Conservation (phyloP, 2,888 invertebrate species). For the Drosophila neonasuta region DNA sequence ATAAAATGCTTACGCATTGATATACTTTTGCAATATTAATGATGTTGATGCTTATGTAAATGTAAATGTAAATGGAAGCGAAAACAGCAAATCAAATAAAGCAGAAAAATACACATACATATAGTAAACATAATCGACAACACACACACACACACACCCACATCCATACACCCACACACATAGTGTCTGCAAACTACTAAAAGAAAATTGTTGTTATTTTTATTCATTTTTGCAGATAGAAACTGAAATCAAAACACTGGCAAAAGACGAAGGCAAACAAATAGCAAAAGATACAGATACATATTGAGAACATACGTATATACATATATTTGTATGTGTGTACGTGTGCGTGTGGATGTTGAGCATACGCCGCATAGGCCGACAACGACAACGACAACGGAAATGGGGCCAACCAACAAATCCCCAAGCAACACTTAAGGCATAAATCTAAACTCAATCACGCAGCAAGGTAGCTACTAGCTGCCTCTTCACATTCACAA, state of each 20-base stretch:
- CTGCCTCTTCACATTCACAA: constrained; percentile 6
- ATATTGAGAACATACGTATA: constrained; percentile 19
- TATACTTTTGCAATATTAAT: constrained; percentile 67
- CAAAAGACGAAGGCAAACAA: constrained; percentile 36
- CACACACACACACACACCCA: constrained; percentile 5
- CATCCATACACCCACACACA: not conserved
- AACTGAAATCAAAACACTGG: constrained; percentile 52
- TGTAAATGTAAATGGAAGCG: constrained; percentile 57
- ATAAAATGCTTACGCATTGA: constrained; percentile 53
- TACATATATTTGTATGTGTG: not conserved
- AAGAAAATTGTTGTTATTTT: constrained; percentile 22
- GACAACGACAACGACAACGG: constrained; percentile 12
- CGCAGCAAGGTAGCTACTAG: constrained; percentile 43
- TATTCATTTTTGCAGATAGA: constrained; percentile 36
- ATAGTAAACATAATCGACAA: not conserved
- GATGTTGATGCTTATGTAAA: constrained; percentile 70
- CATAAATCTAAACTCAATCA: constrained; percentile 77
- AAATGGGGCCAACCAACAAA: constrained; percentile 45
- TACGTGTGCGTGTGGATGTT: constrained; percentile 8
- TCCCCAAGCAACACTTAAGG: constrained; percentile 72
- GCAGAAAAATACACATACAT: constrained; percentile 22
- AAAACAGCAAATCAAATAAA: constrained; percentile 59
- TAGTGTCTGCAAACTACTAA: constrained; percentile 13
- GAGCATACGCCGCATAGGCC: constrained; percentile 52
- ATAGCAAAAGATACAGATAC: constrained; percentile 34